Percentiles rank a stretch among this genome's conserved stretches.
Conservation (phyloP, 2,113 vertebrate genomes). For the Lycocorax pyrrhopterus region DNA sequence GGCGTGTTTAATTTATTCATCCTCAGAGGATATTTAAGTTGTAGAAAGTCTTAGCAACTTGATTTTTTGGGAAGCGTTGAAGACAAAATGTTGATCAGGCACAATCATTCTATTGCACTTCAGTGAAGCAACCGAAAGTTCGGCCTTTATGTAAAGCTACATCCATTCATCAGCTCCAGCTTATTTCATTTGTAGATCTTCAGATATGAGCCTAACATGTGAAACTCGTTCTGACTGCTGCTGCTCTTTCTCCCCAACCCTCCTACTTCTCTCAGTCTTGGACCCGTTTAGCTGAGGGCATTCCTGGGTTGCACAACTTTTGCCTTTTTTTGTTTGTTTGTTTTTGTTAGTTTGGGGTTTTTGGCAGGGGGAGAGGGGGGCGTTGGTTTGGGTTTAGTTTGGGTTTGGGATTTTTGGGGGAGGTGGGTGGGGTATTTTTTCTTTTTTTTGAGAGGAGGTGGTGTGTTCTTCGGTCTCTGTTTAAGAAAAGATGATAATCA, state of each 20-base stretch:
- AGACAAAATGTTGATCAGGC: neutral
- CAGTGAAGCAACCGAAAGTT: neutral
- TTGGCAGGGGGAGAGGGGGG: accelerated
- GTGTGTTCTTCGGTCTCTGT: neutral
- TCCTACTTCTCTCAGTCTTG: neutral
- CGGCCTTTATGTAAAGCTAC: neutral
- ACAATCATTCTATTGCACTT: neutral
- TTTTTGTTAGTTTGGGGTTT: neutral
- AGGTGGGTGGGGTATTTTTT: too few relatives aligned
- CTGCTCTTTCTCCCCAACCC: neutral
- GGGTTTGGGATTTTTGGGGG: neutral
- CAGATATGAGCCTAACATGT: neutral
- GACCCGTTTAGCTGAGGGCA: neutral
- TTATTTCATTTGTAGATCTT: neutral
- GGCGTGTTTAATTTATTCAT: neutral
- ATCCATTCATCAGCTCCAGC: neutral
- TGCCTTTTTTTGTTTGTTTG: neutral
- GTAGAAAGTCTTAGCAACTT: neutral
- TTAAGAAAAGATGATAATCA: neutral
- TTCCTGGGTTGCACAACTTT: neutral
- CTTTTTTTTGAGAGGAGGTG: neutral
- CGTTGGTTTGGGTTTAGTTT: neutral
- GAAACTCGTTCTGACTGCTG: neutral
- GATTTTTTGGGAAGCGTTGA: neutral
- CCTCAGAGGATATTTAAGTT: neutral